Percentiles rank a stretch among this genome's conserved stretches.
Conservation (phyloP, 2,888 invertebrate genomes). For the Polyommatus iphigenia region DNA sequence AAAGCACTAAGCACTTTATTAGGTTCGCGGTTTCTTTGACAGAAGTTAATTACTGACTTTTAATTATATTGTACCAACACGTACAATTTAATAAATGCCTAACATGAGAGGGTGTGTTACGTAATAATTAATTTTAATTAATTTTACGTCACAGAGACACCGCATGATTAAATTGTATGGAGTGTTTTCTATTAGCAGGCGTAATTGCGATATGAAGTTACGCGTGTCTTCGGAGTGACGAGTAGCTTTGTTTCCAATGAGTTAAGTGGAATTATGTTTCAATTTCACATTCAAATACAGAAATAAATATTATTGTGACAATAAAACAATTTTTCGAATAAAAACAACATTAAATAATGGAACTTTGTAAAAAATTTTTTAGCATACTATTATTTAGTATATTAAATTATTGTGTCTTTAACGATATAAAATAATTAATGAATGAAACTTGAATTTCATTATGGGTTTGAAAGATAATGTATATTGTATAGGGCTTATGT, state of each 20-base stretch:
- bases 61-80: conserved; percentile 12
- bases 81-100: conserved; percentile 5
- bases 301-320: no score
- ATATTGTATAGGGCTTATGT: no score
- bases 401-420: no score
- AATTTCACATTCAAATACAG: no score
- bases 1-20: conserved; percentile 6
- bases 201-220: conserved; percentile 2
- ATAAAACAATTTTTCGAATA: no score
- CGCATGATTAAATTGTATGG: conserved; percentile 8
- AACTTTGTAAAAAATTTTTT: no score
- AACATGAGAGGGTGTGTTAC: conserved; percentile 16
- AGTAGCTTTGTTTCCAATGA: neutral
- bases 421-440: no score
- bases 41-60: conserved; percentile 8
- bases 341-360: no score
- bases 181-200: conserved; percentile 1
- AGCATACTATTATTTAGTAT: no score
- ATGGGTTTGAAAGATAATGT: no score
- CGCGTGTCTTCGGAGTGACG: neutral
- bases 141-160: conserved; percentile 8
- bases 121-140: conserved; percentile 21
- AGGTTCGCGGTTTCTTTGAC: conserved; percentile 14
- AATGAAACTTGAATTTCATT: no score
- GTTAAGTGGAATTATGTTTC: neutral